Base-by-base conservation (phyloP, 2,113 vertebrate genomes). In the Pituophis catenifer region DNA sequence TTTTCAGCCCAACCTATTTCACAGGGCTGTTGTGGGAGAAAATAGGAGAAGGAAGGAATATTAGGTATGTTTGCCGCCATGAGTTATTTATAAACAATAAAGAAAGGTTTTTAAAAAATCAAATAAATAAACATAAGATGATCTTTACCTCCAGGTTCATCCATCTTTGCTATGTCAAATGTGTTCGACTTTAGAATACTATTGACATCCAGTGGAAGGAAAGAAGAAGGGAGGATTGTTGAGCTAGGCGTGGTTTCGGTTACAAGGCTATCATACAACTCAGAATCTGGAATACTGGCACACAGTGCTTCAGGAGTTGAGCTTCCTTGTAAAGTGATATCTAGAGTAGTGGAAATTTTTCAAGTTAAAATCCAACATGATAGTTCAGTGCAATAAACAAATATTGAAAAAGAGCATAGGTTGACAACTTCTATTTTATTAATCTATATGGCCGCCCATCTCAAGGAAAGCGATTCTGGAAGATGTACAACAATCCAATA, bases 131-230 rank as follows among this genome's bases (percentile, higher is more conserved):
- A 15, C 86, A 5, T 19, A 86, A 86, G 81, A 91, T 9, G 29
- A 81, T 91, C 90, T 95, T 94, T 96, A 98, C 98, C 98, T 92
- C 98, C 95, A 93, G 97, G 94, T 88, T 98, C 98, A 1, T 98
- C 98, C 85, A 97, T 97, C 97, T 98, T 98, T 95, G 97, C 94
- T 57, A 97, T 95, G 85, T 98, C 98, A 44, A 96, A 98, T 53
- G 97, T 81, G 88, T 95, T 98, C 90, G 98, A 96, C 94, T 98
- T 98, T 87, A 98, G 97, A 94, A 98, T 97, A 95, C 97, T 98
- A 95, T 96, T 97, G 93, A 98, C 95, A 5, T 98, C 98, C 96
- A 98, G 89, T 10, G 97, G 96, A 93, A 97, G 96, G 57, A 98
- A 95, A 53, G 98, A 94, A 94, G 98, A 94, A 94, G 98, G 98